Conservation (phyloP, 2,888 invertebrate species). For the Oeneis ivallda region DNA sequence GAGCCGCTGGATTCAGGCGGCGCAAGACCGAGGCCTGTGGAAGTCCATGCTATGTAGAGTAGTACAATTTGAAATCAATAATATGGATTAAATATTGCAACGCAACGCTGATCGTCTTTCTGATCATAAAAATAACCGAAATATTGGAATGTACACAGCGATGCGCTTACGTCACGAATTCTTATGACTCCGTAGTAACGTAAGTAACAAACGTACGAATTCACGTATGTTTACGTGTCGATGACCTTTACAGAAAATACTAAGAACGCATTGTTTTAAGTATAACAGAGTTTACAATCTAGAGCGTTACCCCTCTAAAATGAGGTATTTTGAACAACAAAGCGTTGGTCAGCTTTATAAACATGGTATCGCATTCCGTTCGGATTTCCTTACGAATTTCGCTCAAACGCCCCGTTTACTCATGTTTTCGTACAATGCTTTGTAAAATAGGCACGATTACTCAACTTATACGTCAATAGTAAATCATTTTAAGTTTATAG, state of each 20-base stretch:
- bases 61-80: conserved; percentile 3
- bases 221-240: conserved; percentile 70
- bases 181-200: conserved; percentile 34
- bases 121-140: conserved; percentile 23
- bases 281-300: conserved; percentile 68
- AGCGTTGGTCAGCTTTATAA: conserved; percentile 56
- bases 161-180: conserved; percentile 43
- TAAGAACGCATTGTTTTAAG: conserved; percentile 68
- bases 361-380: conserved; percentile 63
- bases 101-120: conserved; percentile 14
- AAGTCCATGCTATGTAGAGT: too few relatives aligned
- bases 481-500: background rate
- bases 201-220: conserved; percentile 44
- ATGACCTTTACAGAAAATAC: conserved; percentile 67
- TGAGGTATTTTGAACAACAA: conserved; percentile 68
- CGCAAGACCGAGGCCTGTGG: too few relatives aligned
- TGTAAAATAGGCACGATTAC: conserved; percentile 8
- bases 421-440: conserved; percentile 17
- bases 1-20: too few relatives aligned
- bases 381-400: conserved; percentile 48
- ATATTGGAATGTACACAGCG: conserved; percentile 16
- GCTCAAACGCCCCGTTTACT: conserved; percentile 19
- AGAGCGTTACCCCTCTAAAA: conserved; percentile 75
- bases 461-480: background rate
- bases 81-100: background rate